Evolutionary conservation across 2,888 invertebrate genomes (phyloP).

Genomic region (Cephus rjabovi): DNA sequence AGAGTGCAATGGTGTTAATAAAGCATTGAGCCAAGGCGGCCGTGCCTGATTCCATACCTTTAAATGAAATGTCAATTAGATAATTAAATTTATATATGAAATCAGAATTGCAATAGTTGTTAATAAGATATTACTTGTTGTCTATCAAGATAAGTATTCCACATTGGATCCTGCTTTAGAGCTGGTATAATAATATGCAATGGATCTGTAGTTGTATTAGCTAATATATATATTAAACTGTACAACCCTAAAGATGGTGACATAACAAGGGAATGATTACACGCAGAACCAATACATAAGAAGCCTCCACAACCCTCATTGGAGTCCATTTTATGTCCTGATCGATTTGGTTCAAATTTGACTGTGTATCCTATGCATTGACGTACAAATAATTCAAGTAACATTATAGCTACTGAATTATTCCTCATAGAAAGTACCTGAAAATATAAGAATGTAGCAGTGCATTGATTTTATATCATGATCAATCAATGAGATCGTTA

Average conservation of each 20-base stretch:
- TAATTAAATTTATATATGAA: neutral
- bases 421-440: conserved; percentile 80
- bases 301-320: conserved; percentile 74
- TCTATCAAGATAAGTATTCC: conserved; percentile 81
- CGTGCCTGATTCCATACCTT: conserved; percentile 86
- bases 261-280: conserved; percentile 63
- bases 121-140: conserved; percentile 71
- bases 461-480: neutral
- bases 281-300: conserved; percentile 78
- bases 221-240: conserved; percentile 74
- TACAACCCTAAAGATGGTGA: conserved; percentile 71
- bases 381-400: conserved; percentile 42
- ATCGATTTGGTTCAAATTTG: conserved; percentile 8
- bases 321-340: conserved; percentile 27
- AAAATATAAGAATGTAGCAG: neutral
- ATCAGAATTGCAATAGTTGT: conserved; percentile 1
- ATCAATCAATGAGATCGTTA: conserved; percentile 47
- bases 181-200: conserved; percentile 73
- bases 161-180: conserved; percentile 73
- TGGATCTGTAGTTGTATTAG: conserved; percentile 73
- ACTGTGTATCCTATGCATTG: conserved; percentile 36
- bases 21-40: conserved; percentile 82
- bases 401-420: conserved; percentile 72
- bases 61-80: conserved; percentile 24
- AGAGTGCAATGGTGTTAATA: conserved; percentile 75